A percentile compares a stretch with the other conserved stretches of the same genome.
phyloP scores from a whole-genome alignment of 2,888 invertebrate species.

The Odontomyia ornata region DNA sequence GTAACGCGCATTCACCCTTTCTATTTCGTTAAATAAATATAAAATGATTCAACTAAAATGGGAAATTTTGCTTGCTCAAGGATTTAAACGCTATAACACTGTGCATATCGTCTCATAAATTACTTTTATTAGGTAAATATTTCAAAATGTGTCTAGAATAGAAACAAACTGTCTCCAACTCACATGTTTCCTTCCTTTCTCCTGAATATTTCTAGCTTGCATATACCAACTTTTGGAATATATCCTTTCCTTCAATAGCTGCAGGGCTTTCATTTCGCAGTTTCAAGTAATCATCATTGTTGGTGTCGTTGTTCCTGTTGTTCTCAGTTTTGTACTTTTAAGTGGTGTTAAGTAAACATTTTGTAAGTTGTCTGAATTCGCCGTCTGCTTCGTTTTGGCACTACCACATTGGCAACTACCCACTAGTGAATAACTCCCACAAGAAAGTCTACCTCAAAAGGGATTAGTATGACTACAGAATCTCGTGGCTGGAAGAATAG shows the following conservation, averaged over 20 bases:
- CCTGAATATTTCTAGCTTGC: not conserved
- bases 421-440: not conserved
- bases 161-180: not conserved
- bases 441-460: not conserved
- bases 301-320: not conserved
- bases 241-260: not conserved
- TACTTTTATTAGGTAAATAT: slow-evolving; percentile 24
- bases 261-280: not conserved
- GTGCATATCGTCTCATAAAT: slow-evolving; percentile 32
- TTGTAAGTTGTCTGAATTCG: not conserved
- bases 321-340: slow-evolving; percentile 40
- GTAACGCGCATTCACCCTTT: too few relatives aligned
- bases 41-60: too few relatives aligned
- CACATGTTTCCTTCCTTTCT: not conserved
- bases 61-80: not conserved
- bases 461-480: slow-evolving; percentile 8
- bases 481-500: not conserved
- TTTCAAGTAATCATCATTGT: not conserved
- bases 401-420: not conserved
- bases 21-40: too few relatives aligned
- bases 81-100: slow-evolving; percentile 18
- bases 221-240: not conserved
- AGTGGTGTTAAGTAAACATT: slow-evolving; percentile 42
- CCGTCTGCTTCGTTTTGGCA: not conserved
- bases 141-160: slow-evolving; percentile 12